These are phyloP conservation scores for Holothuria scabra DNA, from an alignment of 53 echinoderm and acorn worm genomes.

Conservation along the genomic window DNA sequence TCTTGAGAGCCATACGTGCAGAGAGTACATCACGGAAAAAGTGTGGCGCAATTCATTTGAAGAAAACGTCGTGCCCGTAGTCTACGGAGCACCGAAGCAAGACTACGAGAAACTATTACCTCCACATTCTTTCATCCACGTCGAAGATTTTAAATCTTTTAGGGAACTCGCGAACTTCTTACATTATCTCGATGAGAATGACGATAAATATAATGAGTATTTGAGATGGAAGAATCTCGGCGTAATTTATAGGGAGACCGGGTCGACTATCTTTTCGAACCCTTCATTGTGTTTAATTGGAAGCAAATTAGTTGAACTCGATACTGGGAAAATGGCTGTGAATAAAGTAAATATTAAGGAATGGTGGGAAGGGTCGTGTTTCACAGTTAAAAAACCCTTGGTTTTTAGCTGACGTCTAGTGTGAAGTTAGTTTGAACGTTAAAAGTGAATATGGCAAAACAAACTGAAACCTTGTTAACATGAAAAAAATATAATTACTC, in stretches of 20 bases:
- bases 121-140: conserved; percentile 83
- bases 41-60: conserved; percentile 72
- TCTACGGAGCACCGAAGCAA: conserved; percentile 67
- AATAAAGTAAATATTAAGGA: conserved; percentile 13
- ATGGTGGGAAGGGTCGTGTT: conserved; percentile 40
- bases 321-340: not conserved
- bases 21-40: conserved; percentile 88
- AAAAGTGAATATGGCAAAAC: too few relatives aligned
- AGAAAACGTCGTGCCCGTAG: conserved; percentile 72
- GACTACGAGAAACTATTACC: conserved; percentile 80
- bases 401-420: not conserved
- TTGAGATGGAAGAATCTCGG: conserved; percentile 21
- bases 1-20: conserved; percentile 81
- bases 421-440: too few relatives aligned
- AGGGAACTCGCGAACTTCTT: conserved; percentile 32
- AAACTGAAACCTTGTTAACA: too few relatives aligned
- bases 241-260: conserved; percentile 13
- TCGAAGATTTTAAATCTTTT: conserved; percentile 65
- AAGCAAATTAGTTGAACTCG: not conserved
- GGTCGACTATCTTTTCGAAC: not conserved
- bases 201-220: conserved; percentile 26
- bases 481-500: too few relatives aligned
- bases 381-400: conserved; percentile 1
- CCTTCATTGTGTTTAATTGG: conserved; percentile 2
- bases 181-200: not conserved